phyloP scores from a whole-genome alignment of 2,113 vertebrate genomes.

The Actenoides lindsayi region DNA sequence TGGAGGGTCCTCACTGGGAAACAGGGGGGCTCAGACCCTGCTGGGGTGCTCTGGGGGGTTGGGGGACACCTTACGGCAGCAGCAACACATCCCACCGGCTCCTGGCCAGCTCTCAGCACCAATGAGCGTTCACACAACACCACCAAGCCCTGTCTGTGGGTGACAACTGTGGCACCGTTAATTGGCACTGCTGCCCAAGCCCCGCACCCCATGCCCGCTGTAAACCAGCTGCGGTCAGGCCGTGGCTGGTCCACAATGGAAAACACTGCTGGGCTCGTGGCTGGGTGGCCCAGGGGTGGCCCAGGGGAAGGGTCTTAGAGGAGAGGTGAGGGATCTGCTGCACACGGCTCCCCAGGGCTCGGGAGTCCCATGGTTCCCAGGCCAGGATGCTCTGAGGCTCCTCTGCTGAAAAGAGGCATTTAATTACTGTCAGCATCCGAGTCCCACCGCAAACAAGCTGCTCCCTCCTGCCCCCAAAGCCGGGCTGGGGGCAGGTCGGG shows the following conservation, averaged over 20 bases:
- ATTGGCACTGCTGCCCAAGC: rapidly evolving
- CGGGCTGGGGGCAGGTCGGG: background rate
- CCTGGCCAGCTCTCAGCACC: background rate
- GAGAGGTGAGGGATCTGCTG: background rate
- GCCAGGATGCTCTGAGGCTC: background rate
- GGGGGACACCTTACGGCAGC: background rate
- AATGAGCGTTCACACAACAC: background rate
- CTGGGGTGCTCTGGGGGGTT: background rate
- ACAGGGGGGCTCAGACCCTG: background rate
- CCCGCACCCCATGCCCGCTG: background rate
- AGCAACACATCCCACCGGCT: background rate
- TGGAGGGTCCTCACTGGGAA: rapidly evolving
- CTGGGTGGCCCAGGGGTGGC: rapidly evolving
- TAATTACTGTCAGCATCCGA: background rate
- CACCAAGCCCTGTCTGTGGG: background rate
- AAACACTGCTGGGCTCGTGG: rapidly evolving
- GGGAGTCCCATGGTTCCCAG: rapidly evolving
- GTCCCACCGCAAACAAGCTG: background rate
- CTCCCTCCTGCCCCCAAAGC: background rate
- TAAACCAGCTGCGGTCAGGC: background rate
- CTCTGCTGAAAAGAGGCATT: background rate
- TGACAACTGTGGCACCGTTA: background rate
- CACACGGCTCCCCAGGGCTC: background rate
- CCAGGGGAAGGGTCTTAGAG: rapidly evolving
- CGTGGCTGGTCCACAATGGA: rapidly evolving